phyloP scores from a whole-genome alignment of 2,113 vertebrate species.

The Saguinus imperator region DNA sequence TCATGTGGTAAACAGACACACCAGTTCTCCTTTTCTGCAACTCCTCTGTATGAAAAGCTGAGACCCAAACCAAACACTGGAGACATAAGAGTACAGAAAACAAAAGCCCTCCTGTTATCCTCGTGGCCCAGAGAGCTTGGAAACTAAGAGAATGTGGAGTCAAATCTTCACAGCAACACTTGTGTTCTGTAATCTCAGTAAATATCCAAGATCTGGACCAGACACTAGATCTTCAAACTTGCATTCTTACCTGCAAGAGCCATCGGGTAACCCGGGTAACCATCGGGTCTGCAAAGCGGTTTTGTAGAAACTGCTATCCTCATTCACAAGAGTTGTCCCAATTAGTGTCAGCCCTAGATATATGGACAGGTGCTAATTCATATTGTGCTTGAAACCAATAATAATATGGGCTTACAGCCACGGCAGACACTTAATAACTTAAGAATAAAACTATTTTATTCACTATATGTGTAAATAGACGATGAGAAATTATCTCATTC shows the following conservation, averaged over 20 bases:
- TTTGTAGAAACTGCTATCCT: background rate
- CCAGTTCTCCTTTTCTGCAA: background rate
- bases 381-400: background rate
- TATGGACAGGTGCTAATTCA: background rate
- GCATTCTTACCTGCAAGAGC: background rate
- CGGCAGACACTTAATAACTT: background rate
- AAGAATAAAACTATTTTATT: background rate
- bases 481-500: background rate
- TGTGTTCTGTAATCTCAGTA: conserved; percentile 5
- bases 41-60: background rate
- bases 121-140: background rate
- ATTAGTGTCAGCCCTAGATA: background rate
- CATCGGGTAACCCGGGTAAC: no score
- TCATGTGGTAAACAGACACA: background rate
- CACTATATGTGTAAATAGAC: background rate
- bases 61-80: background rate
- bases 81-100: conserved; percentile 34
- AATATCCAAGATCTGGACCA: background rate
- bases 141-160: conserved; percentile 36
- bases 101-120: background rate
- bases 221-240: background rate
- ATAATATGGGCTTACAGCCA: background rate
- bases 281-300: background rate
- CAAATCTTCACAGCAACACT: background rate
- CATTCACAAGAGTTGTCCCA: background rate